phyloP scores from a whole-genome alignment of 37 sponge, comb jelly and placozoan genomes.

The Chondrilla cf. caribensis region DNA sequence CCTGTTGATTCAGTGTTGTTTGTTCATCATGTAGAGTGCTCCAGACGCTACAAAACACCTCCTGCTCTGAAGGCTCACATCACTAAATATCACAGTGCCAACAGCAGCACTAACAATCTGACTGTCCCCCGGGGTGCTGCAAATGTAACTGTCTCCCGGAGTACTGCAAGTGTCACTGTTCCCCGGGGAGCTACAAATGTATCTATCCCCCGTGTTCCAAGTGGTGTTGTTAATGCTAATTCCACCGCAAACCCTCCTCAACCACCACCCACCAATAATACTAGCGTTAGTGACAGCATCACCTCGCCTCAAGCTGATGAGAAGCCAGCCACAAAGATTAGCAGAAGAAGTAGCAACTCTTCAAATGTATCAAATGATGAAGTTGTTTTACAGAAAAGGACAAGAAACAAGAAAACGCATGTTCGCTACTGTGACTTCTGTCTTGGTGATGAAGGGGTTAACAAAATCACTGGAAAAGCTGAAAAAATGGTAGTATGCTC shows the following conservation, averaged over 20 bases:
- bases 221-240: too few species aligned
- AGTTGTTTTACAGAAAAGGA: constrained; percentile 1
- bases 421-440: constrained; percentile 91
- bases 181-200: too few species aligned
- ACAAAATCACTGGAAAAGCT: constrained; percentile 57
- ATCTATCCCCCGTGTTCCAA: too few species aligned
- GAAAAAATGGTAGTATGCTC: constrained; percentile 86
- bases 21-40: constrained; percentile 34
- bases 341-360: constrained; percentile 14
- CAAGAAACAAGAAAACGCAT: constrained; percentile 33
- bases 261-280: background rate
- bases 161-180: background rate
- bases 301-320: background rate
- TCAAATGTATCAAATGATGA: constrained; percentile 16
- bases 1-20: too few species aligned
- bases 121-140: background rate
- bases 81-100: constrained; percentile 66
- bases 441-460: constrained; percentile 57
- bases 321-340: background rate
- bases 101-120: constrained; percentile 2
- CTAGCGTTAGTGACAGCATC: background rate
- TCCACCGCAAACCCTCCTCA: background rate
- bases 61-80: constrained; percentile 76
- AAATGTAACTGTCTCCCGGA: background rate
- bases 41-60: constrained; percentile 69